Evolutionary conservation across 37 sponge, comb jelly and placozoan species (phyloP).

Genomic region (Aphrocallistes beatrix): DNA sequence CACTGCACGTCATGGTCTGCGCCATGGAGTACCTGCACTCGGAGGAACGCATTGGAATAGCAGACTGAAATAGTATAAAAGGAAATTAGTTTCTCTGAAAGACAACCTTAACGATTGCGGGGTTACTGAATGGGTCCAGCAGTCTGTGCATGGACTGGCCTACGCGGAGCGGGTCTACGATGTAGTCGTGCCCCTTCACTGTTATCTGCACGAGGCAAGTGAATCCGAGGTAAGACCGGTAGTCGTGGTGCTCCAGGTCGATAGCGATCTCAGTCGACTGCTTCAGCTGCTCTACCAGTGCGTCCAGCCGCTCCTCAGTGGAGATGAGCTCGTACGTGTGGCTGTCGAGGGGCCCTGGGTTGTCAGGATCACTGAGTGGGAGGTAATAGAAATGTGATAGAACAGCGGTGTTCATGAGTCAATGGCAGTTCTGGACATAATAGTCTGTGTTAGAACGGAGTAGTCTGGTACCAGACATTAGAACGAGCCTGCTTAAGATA

Average conservation of each 20-base stretch:
- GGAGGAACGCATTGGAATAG: too few relatives aligned
- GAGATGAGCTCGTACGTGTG: conserved; percentile 49
- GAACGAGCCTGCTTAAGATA: too few relatives aligned
- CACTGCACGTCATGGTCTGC: conserved; percentile 74
- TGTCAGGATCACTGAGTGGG: conserved; percentile 18
- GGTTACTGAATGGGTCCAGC: conserved; percentile 77
- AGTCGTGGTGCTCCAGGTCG: conserved; percentile 87
- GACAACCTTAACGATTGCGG: conserved; percentile 77
- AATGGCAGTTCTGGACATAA: too few relatives aligned
- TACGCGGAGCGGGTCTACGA: conserved; percentile 70
- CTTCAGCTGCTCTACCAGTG: conserved; percentile 31
- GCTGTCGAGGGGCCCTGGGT: conserved; percentile 42
- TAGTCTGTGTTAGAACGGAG: too few relatives aligned
- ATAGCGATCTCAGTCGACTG: conserved; percentile 60
- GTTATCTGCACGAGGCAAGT: conserved; percentile 92
- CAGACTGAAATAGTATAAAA: not conserved
- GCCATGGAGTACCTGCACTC: conserved; percentile 87
- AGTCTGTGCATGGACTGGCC: conserved; percentile 56
- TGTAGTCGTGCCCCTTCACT: conserved; percentile 71
- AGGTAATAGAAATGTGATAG: conserved; percentile 12
- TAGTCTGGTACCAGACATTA: too few relatives aligned
- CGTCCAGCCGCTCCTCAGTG: conserved; percentile 45
- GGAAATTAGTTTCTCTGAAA: not conserved
- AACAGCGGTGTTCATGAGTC: too few relatives aligned
- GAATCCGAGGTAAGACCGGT: conserved; percentile 72